These are phyloP conservation scores for Heterotis niloticus DNA, from an alignment of 2,113 vertebrate genomes.

Conservation along the genomic window DNA sequence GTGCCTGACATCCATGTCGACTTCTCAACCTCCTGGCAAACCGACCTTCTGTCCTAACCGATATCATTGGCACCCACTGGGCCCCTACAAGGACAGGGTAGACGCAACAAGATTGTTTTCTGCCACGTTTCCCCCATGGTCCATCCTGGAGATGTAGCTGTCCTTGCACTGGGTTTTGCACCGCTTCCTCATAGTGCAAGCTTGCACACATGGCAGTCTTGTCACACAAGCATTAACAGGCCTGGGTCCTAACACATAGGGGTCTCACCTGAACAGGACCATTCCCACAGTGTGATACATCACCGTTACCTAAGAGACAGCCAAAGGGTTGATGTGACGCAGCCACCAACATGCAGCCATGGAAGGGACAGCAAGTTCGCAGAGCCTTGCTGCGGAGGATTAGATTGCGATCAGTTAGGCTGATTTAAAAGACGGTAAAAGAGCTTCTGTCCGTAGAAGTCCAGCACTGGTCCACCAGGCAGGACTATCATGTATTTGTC, in stretches of 20 bases:
- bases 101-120: neutral
- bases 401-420: neutral
- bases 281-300: neutral
- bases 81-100: neutral
- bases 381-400: neutral
- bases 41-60: too few species aligned
- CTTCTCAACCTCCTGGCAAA: too few species aligned
- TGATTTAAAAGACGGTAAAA: neutral
- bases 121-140: neutral
- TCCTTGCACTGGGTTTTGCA: neutral
- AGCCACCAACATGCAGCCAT: neutral
- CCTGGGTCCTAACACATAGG: neutral
- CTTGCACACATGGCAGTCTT: neutral
- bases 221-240: neutral
- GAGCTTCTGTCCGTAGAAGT: conserved; percentile 1
- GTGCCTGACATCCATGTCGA: too few species aligned
- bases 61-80: neutral
- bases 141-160: too few species aligned
- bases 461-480: neutral
- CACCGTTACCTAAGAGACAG: neutral
- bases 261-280: neutral
- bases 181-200: neutral
- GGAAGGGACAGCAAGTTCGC: neutral
- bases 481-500: neutral
- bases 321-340: neutral